Evolutionary conservation across 2,113 vertebrate species (phyloP).

Genomic region (Euleptes europaea): DNA sequence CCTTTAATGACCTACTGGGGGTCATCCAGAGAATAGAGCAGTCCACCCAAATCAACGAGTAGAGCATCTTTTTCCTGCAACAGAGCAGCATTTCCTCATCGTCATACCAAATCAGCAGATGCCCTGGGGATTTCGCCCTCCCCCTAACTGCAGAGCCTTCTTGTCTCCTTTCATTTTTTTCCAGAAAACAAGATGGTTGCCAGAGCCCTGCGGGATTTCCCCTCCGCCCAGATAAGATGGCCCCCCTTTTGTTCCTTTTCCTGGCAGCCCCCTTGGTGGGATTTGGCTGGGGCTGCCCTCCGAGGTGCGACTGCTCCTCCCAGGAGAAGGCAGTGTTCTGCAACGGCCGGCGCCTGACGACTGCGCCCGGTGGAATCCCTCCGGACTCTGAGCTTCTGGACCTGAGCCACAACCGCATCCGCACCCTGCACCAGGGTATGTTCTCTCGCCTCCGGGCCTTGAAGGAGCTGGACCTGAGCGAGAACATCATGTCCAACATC

Average conservation of each 20-base stretch:
- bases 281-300: constrained; percentile 69
- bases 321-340: constrained; percentile 82
- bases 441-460: constrained; percentile 80
- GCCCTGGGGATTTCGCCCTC: background rate
- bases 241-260: constrained; percentile 22
- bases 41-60: background rate
- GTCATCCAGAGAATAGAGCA: too few relatives aligned
- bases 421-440: constrained; percentile 80
- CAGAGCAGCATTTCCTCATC: background rate
- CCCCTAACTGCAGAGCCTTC: background rate
- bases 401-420: constrained; percentile 84
- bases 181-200: constrained; percentile 14
- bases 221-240: constrained; percentile 27
- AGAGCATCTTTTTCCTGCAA: background rate
- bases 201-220: background rate
- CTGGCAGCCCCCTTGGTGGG: constrained; percentile 17
- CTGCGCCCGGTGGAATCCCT: constrained; percentile 79
- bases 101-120: background rate
- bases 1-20: too few relatives aligned
- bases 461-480: constrained; percentile 85
- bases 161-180: background rate
- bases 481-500: constrained; percentile 86
- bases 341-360: constrained; percentile 76
- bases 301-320: constrained; percentile 77
- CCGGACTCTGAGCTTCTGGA: constrained; percentile 78